These are phyloP conservation scores for Lobophora halterata DNA, from an alignment of 2,888 invertebrate species.

Conservation along the genomic window DNA sequence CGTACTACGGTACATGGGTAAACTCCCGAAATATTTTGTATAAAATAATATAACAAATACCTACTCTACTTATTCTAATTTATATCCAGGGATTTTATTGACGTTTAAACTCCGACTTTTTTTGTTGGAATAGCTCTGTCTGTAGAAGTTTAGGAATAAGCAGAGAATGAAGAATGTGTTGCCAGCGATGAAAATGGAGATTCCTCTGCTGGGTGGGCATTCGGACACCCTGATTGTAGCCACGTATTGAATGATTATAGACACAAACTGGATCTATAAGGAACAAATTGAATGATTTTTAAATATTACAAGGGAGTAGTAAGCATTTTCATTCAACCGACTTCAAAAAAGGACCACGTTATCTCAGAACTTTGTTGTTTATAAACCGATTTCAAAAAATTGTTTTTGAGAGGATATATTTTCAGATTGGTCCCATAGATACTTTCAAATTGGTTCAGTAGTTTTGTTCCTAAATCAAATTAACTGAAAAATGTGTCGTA, in stretches of 20 bases:
- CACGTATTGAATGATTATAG: conserved; percentile 80
- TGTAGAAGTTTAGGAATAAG: conserved; percentile 84
- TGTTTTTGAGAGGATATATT: no score
- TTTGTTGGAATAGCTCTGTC: conserved; percentile 55
- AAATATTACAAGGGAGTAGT: background rate
- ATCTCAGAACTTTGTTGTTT: no score
- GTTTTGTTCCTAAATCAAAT: no score
- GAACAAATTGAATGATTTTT: conserved; percentile 17
- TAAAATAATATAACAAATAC: no score
- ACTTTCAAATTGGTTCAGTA: no score
- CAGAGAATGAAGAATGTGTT: conserved; percentile 82
- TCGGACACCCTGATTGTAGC: conserved; percentile 73
- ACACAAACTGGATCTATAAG: conserved; percentile 82
- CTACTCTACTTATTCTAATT: no score
- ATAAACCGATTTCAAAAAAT: no score
- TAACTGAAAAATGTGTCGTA: no score
- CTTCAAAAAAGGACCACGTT: no score
- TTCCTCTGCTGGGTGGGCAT: conserved; percentile 80
- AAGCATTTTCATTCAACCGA: no score
- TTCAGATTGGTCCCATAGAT: background rate
- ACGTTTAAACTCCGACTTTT: conserved; percentile 1
- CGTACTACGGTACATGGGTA: no score
- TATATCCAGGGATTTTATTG: background rate
- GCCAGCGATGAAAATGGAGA: conserved; percentile 77
- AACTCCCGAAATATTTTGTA: no score